Percentiles rank a stretch among this genome's conserved stretches.
phyloP scores from a whole-genome alignment of 2,888 invertebrate species.

The Amphipyra berbera region DNA sequence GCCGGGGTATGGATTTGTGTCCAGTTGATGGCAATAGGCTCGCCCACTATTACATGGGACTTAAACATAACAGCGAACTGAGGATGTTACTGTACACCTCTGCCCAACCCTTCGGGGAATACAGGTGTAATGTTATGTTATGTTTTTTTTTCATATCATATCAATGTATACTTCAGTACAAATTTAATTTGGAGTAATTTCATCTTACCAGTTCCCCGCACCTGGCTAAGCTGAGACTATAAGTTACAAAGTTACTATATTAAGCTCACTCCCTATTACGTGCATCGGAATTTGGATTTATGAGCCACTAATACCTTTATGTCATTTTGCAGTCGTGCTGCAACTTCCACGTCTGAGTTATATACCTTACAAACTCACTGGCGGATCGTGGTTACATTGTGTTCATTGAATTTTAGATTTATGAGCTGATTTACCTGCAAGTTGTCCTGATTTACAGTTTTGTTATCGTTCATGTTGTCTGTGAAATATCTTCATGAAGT shows the following conservation, averaged over 20 bases:
- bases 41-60: too few relatives aligned
- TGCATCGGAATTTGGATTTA: slow-evolving; percentile 52
- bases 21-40: too few relatives aligned
- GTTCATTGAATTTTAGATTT: slow-evolving; percentile 41
- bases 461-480: slow-evolving; percentile 8
- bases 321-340: slow-evolving; percentile 44
- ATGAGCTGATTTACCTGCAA: slow-evolving; percentile 37
- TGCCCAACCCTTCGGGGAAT: too few relatives aligned
- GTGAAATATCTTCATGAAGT: neutral
- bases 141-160: too few relatives aligned
- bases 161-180: too few relatives aligned
- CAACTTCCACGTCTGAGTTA: slow-evolving; percentile 47
- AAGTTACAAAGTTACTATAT: slow-evolving; percentile 35
- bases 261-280: slow-evolving; percentile 32
- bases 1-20: too few relatives aligned
- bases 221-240: neutral
- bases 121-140: too few relatives aligned
- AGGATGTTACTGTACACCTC: too few relatives aligned
- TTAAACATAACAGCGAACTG: too few relatives aligned
- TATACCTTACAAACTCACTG: slow-evolving; percentile 32
- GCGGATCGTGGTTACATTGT: slow-evolving; percentile 40
- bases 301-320: slow-evolving; percentile 48
- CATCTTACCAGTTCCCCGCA: neutral
- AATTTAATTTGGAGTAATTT: too few relatives aligned
- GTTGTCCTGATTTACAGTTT: slow-evolving; percentile 12